Conservation (phyloP, 2,113 vertebrate species). For the Cebidichthys violaceus region DNA sequence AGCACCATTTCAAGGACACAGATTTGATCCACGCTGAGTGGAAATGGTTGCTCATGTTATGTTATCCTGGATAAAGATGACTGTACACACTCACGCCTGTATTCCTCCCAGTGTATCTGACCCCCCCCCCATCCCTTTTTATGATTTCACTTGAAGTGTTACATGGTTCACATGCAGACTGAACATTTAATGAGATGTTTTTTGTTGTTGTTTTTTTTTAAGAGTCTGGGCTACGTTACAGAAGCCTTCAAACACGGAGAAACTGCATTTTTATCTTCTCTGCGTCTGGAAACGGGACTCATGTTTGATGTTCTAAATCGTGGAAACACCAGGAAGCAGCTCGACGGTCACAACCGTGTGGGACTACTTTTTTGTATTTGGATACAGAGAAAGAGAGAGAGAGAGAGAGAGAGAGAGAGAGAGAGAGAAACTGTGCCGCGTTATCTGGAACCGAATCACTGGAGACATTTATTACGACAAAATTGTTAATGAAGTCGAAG, state of each 20-base stretch:
- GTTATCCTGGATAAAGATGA: conserved; percentile 52
- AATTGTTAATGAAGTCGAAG: neutral
- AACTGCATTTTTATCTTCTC: conserved; percentile 19
- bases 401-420: neutral
- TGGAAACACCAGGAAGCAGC: conserved; percentile 22
- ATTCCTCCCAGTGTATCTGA: conserved; percentile 28
- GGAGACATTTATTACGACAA: neutral
- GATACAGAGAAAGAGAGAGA: neutral
- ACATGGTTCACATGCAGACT: conserved; percentile 42
- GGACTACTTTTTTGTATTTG: conserved; percentile 21
- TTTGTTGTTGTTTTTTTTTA: conserved; percentile 39
- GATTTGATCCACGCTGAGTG: conserved; percentile 51
- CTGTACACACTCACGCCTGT: conserved; percentile 46
- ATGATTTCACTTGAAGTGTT: conserved; percentile 51
- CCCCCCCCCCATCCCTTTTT: conserved; percentile 21
- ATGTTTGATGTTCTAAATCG: conserved; percentile 26
- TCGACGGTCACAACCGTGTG: conserved; percentile 33
- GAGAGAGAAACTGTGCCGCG: neutral
- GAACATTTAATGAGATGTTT: conserved; percentile 47
- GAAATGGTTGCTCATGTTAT: conserved; percentile 59
- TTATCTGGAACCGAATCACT: conserved; percentile 12
- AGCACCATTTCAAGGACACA: conserved; percentile 64
- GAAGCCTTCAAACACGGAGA: conserved; percentile 25
- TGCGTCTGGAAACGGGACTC: conserved; percentile 4
- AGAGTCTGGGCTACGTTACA: conserved; percentile 4